Percentiles rank a stretch among this genome's conserved stretches.
Conservation (phyloP, 2,888 invertebrate species). For the Scaptomyza parva region DNA sequence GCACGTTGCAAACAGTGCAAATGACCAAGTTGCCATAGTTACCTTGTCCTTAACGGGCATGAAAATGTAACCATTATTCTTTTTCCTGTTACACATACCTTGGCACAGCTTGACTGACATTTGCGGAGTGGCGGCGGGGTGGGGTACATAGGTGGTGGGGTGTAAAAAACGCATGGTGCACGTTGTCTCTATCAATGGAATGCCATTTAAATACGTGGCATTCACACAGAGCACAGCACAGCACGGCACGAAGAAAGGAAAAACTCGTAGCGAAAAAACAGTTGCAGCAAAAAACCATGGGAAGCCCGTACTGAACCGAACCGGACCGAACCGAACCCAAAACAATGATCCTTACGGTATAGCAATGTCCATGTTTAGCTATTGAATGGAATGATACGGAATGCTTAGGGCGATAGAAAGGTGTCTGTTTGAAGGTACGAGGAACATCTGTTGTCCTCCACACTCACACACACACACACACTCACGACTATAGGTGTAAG, state of each 20-base stretch:
- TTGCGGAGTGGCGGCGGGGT: not conserved
- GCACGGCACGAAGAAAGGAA: conserved; percentile 3
- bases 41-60: not conserved
- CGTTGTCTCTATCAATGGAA: conserved; percentile 70
- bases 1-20: not conserved
- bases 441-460: conserved; percentile 66
- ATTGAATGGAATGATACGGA: not conserved
- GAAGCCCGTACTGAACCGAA: conserved; percentile 8
- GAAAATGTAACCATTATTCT: not conserved
- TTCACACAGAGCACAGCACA: conserved; percentile 18
- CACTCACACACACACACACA: conserved; percentile 4
- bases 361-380: not conserved
- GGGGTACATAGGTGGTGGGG: not conserved
- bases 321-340: conserved; percentile 9
- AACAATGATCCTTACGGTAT: not conserved
- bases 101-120: not conserved
- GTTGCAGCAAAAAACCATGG: no score
- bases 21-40: not conserved
- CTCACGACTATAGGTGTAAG: conserved; percentile 50
- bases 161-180: conserved; percentile 39
- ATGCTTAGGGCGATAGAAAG: not conserved
- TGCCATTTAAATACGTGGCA: conserved; percentile 72
- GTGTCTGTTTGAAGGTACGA: not conserved
- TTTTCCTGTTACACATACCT: not conserved
- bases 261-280: not conserved